phyloP scores from a whole-genome alignment of 2,888 invertebrate species.

The Leptopilina myrica region DNA sequence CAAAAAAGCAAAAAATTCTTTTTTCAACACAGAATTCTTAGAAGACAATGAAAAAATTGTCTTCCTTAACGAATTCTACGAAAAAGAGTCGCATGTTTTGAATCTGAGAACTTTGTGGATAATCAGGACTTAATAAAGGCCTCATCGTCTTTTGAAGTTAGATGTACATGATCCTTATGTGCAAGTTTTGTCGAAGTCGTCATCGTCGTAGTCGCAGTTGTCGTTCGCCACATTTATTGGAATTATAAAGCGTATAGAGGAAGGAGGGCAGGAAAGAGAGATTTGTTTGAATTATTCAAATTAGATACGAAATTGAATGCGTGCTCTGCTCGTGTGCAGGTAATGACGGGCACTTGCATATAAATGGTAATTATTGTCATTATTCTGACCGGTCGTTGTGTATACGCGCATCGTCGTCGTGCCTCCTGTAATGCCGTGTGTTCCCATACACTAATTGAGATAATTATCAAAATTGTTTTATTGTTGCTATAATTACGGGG shows the following conservation, averaged over 20 bases:
- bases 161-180: not conserved
- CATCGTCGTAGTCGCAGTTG: conserved; percentile 43
- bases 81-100: not conserved
- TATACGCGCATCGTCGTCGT: conserved; percentile 60
- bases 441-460: conserved; percentile 76
- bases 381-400: conserved; percentile 75
- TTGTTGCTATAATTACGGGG: conserved; percentile 75
- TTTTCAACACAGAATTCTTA: too few species aligned
- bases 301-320: conserved; percentile 76
- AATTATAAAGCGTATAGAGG: conserved; percentile 74
- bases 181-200: conserved; percentile 64
- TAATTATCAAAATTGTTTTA: conserved; percentile 76
- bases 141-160: conserved; percentile 1
- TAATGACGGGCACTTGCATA: conserved; percentile 76
- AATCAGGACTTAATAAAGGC: not conserved
- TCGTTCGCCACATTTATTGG: conserved; percentile 69
- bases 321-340: conserved; percentile 76
- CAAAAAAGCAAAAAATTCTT: too few species aligned
- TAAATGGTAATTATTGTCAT: conserved; percentile 77
- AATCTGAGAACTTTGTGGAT: not conserved
- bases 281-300: conserved; percentile 77
- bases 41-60: not conserved
- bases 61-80: not conserved
- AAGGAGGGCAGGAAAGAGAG: conserved; percentile 76
- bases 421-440: conserved; percentile 71